Conservation (phyloP, 2,113 vertebrate species). For the Cochlearius cochlearius region DNA sequence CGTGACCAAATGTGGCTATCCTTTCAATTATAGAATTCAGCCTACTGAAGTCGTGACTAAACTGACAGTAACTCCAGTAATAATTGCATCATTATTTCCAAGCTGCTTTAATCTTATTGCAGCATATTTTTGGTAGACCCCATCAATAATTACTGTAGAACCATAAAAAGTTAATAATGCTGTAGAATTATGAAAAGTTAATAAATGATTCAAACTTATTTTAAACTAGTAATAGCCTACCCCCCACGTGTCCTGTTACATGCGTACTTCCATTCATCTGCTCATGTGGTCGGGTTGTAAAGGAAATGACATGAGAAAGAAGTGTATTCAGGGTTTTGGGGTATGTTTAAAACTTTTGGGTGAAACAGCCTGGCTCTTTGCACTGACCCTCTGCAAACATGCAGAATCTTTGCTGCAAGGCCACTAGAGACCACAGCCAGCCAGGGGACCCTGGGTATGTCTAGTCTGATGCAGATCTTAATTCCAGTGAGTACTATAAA, state of each 20-base stretch:
- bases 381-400: background rate
- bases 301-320: background rate
- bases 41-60: background rate
- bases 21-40: background rate
- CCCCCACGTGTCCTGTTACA: rapidly evolving
- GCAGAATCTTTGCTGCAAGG: background rate
- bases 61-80: background rate
- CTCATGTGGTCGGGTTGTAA: background rate
- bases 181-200: background rate
- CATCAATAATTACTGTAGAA: background rate
- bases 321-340: background rate
- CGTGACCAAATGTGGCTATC: background rate
- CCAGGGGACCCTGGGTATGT: rapidly evolving
- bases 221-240: background rate
- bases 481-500: background rate
- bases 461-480: background rate
- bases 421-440: background rate
- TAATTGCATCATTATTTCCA: background rate
- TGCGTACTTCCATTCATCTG: background rate
- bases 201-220: background rate
- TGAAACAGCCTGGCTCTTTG: background rate
- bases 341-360: background rate
- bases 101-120: background rate
- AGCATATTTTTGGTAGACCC: background rate
- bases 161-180: background rate